Evolutionary conservation across 2,888 invertebrate genomes (phyloP).

Genomic region (Drosophila phalerata): DNA sequence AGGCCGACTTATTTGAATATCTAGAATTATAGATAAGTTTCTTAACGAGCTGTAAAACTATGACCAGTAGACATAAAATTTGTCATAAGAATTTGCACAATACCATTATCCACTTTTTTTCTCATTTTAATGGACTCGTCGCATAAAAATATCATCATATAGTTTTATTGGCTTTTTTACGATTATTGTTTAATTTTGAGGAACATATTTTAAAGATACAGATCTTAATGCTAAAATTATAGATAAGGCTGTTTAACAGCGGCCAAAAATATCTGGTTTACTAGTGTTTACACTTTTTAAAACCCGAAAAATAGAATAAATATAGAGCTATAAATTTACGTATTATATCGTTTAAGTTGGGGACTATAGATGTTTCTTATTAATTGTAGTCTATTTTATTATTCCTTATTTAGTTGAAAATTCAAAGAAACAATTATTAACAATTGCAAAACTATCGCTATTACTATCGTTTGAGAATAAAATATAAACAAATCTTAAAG

Average conservation of each 20-base stretch:
- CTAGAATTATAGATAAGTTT: neutral
- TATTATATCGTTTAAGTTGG: too few relatives aligned
- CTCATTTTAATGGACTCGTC: neutral
- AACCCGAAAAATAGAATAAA: too few relatives aligned
- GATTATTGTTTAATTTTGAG: neutral
- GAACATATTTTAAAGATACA: neutral
- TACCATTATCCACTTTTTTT: neutral
- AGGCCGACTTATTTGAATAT: slow-evolving; percentile 4
- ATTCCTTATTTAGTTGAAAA: too few relatives aligned
- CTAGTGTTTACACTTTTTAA: neutral
- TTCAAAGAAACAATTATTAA: too few relatives aligned
- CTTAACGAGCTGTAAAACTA: slow-evolving; percentile 5
- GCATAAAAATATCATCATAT: neutral
- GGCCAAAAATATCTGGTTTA: neutral
- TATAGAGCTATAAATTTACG: too few relatives aligned
- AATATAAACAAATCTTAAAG: too few relatives aligned
- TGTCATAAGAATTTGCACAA: neutral
- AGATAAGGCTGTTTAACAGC: neutral
- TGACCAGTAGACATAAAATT: neutral
- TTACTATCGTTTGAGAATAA: too few relatives aligned
- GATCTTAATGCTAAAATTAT: neutral
- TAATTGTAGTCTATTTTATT: too few relatives aligned
- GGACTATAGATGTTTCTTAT: too few relatives aligned
- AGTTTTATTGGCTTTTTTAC: neutral
- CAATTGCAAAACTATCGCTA: too few relatives aligned